phyloP scores from a whole-genome alignment of 64 coral and sea anemone genomes.

The Pocillopora verrucosa region DNA sequence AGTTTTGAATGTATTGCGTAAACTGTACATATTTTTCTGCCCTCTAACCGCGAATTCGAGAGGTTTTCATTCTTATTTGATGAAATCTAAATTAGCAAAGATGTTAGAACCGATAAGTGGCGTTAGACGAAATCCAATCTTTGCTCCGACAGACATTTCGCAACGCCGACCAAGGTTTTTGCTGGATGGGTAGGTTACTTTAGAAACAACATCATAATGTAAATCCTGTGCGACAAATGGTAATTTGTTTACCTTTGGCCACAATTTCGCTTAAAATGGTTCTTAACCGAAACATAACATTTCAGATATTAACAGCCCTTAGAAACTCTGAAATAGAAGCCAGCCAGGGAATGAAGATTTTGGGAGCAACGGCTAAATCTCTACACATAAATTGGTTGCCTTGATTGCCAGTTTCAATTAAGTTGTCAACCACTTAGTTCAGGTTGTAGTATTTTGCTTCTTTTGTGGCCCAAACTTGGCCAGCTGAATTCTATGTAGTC shows the following conservation, averaged over 20 bases:
- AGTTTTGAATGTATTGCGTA: background rate
- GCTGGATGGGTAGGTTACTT: slow-evolving; percentile 4
- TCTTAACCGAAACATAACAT: background rate
- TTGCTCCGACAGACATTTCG: slow-evolving; percentile 27
- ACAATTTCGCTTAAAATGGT: background rate
- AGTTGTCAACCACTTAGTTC: no score
- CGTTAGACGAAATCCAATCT: slow-evolving; percentile 16
- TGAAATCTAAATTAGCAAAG: slow-evolving; percentile 42
- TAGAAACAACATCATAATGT: background rate
- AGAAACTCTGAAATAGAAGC: background rate
- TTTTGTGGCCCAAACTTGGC: no score
- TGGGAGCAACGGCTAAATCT: background rate
- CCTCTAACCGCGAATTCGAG: background rate
- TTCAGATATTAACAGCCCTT: background rate
- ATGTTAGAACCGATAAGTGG: slow-evolving; percentile 31
- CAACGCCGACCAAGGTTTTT: background rate
- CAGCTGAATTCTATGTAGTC: no score
- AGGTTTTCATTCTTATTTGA: background rate
- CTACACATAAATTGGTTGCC: no score
- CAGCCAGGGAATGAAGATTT: background rate
- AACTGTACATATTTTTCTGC: background rate
- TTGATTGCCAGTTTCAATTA: no score
- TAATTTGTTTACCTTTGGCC: slow-evolving; percentile 8
- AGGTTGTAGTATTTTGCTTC: no score
- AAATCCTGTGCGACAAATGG: slow-evolving; percentile 17